Conservation (phyloP, 1,140 invertebrate genomes). For the Brachionus rubens region DNA sequence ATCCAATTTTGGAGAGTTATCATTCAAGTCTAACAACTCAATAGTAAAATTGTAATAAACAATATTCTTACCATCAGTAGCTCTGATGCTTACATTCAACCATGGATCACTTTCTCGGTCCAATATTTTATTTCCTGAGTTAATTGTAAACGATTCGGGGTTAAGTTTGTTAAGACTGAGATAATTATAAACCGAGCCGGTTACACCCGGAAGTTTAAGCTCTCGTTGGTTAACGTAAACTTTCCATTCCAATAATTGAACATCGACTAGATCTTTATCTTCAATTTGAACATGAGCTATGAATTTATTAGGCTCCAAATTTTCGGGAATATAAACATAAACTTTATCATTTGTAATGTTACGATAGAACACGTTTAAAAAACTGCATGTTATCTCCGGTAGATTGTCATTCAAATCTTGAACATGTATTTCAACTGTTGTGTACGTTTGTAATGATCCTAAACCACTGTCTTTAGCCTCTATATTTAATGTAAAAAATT, state of each 20-base stretch:
- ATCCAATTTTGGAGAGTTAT: conserved; percentile 1
- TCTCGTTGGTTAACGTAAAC: not conserved
- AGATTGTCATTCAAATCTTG: conserved; percentile 31
- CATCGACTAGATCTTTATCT: not conserved
- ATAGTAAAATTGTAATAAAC: not conserved
- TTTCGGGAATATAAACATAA: not conserved
- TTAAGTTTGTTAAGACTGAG: not conserved
- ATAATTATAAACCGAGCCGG: not conserved
- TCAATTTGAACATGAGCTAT: conserved; percentile 6
- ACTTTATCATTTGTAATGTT: not conserved
- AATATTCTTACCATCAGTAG: not conserved
- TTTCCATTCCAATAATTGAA: not conserved
- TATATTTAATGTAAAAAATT: conserved; percentile 3
- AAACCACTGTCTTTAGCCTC: not conserved
- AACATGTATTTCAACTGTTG: conserved; percentile 3
- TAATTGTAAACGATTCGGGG: not conserved
- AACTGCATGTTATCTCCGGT: not conserved
- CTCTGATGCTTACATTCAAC: not conserved
- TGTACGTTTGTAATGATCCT: not conserved
- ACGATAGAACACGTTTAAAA: not conserved
- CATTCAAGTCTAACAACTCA: conserved; percentile 1
- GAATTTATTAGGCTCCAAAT: not conserved
- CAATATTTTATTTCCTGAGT: not conserved
- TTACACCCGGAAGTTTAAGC: not conserved
- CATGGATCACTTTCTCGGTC: not conserved